Conservation (phyloP, 2,797 vertebrate species). For the Etheostoma perlongum region DNA sequence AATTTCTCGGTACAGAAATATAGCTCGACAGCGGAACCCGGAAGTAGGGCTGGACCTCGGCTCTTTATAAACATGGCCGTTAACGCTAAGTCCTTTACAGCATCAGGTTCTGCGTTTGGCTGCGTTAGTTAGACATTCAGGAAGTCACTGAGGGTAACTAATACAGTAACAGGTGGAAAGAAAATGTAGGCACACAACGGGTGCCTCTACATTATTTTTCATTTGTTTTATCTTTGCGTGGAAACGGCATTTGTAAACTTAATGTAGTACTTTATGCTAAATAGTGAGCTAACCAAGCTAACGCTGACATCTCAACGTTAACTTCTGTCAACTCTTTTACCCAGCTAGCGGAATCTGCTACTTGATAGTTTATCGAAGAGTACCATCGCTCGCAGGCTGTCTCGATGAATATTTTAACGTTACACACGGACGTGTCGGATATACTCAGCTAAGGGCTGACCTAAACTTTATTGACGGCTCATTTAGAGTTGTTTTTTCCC, state of each 20-base stretch:
- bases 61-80: slow-evolving; percentile 80
- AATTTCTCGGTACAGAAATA: slow-evolving; percentile 6
- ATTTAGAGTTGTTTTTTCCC: slow-evolving; percentile 24
- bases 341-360: slow-evolving; percentile 40
- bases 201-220: not conserved
- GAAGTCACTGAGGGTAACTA: slow-evolving; percentile 63
- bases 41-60: slow-evolving; percentile 78
- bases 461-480: slow-evolving; percentile 47
- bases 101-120: slow-evolving; percentile 59
- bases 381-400: slow-evolving; percentile 21
- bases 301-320: slow-evolving; percentile 60
- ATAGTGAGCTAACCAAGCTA: slow-evolving; percentile 69
- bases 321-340: slow-evolving; percentile 74
- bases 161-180: slow-evolving; percentile 66
- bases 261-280: slow-evolving; percentile 64
- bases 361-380: slow-evolving; percentile 32
- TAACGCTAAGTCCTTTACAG: slow-evolving; percentile 70
- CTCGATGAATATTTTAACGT: slow-evolving; percentile 55
- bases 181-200: slow-evolving; percentile 63
- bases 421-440: slow-evolving; percentile 31
- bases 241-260: slow-evolving; percentile 56
- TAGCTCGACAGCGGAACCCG: slow-evolving; percentile 52
- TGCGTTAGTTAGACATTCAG: slow-evolving; percentile 67
- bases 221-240: not conserved
- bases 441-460: slow-evolving; percentile 34